phyloP scores from a whole-genome alignment of 2,797 vertebrate genomes.

The Aselliscus stoliczkanus region DNA sequence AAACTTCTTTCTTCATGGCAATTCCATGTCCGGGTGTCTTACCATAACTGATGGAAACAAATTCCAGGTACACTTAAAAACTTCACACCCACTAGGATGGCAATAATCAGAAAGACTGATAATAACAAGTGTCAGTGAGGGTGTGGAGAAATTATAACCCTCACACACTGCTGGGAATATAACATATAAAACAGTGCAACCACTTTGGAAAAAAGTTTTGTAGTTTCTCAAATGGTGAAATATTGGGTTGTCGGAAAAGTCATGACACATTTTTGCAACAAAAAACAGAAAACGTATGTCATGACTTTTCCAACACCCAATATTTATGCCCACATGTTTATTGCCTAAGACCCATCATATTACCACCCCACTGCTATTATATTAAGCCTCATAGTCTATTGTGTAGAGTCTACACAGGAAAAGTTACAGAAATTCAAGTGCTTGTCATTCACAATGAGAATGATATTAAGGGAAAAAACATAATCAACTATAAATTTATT shows the following conservation, averaged over 20 bases:
- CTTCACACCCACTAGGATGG: background rate
- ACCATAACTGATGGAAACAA: background rate
- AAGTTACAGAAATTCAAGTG: background rate
- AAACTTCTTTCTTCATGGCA: background rate
- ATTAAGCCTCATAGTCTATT: background rate
- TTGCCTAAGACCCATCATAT: background rate
- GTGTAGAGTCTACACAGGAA: background rate
- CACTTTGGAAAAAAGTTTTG: background rate
- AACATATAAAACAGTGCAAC: background rate
- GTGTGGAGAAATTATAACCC: background rate
- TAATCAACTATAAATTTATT: background rate
- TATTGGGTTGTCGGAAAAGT: too few relatives aligned
- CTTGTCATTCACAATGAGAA: background rate
- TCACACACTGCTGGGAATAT: background rate
- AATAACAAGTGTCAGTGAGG: background rate
- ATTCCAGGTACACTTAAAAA: background rate
- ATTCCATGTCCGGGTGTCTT: background rate
- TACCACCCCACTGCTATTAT: background rate
- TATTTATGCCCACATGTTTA: conserved; percentile 1
- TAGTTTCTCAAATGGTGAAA: background rate
- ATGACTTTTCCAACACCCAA: too few relatives aligned
- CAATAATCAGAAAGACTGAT: background rate
- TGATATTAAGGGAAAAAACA: background rate
- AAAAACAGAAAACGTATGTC: too few relatives aligned
- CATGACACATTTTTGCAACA: too few relatives aligned